Evolutionary conservation across 2,113 vertebrate species (phyloP).

Genomic region (Pteruthius melanotis): DNA sequence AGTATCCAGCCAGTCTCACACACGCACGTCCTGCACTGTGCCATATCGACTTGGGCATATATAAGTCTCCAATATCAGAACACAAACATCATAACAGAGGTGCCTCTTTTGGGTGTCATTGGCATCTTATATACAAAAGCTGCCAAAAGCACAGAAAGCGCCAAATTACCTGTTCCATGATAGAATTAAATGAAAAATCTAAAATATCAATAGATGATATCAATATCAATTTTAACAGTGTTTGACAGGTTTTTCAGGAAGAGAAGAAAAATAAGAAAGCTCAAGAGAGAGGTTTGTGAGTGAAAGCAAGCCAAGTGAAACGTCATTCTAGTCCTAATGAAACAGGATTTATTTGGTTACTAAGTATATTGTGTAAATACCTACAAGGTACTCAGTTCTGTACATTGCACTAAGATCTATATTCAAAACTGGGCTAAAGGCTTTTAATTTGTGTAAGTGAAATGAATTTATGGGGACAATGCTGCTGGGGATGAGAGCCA

Average conservation of each 20-base stretch:
- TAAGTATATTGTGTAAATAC: not conserved
- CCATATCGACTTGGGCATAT: not conserved
- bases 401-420: not conserved
- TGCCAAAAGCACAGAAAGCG: not conserved
- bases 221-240: not conserved
- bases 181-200: not conserved
- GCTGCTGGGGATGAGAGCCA: not conserved
- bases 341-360: not conserved
- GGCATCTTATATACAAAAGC: not conserved
- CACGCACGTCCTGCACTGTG: fast-evolving
- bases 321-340: not conserved
- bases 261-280: not conserved
- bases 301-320: not conserved
- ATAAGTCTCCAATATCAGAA: not conserved
- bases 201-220: not conserved
- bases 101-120: not conserved
- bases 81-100: not conserved
- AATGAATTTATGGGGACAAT: not conserved
- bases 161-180: not conserved
- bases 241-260: not conserved
- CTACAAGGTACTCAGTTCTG: not conserved
- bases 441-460: not conserved
- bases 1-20: not conserved
- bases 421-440: not conserved
- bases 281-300: not conserved